Percentiles rank a stretch among this genome's conserved stretches.
Conservation (phyloP, 2,113 vertebrate genomes). For the Piaya cayana region DNA sequence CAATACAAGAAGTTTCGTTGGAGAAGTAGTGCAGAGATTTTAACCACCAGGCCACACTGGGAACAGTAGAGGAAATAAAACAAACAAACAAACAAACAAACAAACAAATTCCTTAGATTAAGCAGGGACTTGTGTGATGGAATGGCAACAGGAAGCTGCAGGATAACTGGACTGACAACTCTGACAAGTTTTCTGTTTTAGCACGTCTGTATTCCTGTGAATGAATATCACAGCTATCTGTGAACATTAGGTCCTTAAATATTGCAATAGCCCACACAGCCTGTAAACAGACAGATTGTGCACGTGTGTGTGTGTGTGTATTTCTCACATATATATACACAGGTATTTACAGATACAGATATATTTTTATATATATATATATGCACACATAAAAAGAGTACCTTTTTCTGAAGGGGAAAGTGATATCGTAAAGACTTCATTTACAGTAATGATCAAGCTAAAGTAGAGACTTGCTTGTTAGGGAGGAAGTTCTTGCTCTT, state of each 20-base stretch:
- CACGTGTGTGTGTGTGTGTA: not conserved
- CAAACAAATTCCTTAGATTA: not conserved
- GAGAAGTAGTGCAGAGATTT: not conserved
- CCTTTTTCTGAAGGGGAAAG: not conserved
- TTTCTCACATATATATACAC: not conserved
- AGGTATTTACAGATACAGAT: not conserved
- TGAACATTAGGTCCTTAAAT: not conserved
- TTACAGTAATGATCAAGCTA: not conserved
- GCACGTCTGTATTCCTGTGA: not conserved
- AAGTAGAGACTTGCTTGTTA: not conserved
- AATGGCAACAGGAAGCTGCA: not conserved
- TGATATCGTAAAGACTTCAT: not conserved
- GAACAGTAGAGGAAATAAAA: not conserved
- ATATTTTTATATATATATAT: rapidly evolving
- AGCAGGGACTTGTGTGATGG: not conserved
- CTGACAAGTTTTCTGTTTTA: not conserved
- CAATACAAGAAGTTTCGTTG: not conserved
- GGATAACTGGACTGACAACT: not conserved
- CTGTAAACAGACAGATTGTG: not conserved
- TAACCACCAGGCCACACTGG: not conserved
- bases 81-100: not conserved
- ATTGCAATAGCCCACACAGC: not conserved
- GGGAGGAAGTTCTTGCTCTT: not conserved
- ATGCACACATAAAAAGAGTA: not conserved
- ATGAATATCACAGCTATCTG: not conserved